phyloP scores from a whole-genome alignment of 2,113 vertebrate species.

The Leucopternis melanops region DNA sequence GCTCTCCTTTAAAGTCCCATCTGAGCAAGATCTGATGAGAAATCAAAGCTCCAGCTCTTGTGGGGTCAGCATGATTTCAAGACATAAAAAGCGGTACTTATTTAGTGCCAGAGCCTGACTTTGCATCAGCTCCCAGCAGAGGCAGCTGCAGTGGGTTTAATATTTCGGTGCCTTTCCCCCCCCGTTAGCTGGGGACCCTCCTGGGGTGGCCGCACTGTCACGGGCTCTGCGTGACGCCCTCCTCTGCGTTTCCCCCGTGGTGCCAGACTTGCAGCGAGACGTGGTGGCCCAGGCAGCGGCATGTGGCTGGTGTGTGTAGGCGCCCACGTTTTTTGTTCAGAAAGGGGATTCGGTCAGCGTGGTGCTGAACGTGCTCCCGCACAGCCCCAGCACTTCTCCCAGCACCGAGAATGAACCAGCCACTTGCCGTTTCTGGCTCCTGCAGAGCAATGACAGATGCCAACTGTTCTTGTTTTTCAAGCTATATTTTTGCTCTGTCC shows the following conservation, averaged over 20 bases:
- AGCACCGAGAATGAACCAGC: background rate
- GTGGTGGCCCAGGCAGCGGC: background rate
- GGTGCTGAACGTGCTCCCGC: background rate
- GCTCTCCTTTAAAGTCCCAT: background rate
- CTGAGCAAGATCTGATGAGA: background rate
- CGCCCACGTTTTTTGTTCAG: background rate
- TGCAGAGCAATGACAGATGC: background rate
- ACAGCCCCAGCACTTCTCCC: background rate
- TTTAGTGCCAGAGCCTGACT: background rate
- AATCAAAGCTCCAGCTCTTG: background rate
- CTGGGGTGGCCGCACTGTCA: background rate
- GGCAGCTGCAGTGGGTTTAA: background rate
- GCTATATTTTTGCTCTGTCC: background rate
- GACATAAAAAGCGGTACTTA: background rate
- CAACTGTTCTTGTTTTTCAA: background rate
- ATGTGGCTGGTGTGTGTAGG: background rate
- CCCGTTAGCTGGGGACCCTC: background rate
- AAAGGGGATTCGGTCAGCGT: background rate
- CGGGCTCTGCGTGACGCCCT: background rate
- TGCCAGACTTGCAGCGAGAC: background rate
- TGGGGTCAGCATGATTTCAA: background rate
- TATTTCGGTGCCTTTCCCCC: background rate
- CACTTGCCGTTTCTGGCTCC: background rate
- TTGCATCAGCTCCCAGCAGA: background rate
- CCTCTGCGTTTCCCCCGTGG: rapidly evolving